Base-by-base conservation (phyloP, 2,888 invertebrate species). In the Dichetophora obliterata region DNA sequence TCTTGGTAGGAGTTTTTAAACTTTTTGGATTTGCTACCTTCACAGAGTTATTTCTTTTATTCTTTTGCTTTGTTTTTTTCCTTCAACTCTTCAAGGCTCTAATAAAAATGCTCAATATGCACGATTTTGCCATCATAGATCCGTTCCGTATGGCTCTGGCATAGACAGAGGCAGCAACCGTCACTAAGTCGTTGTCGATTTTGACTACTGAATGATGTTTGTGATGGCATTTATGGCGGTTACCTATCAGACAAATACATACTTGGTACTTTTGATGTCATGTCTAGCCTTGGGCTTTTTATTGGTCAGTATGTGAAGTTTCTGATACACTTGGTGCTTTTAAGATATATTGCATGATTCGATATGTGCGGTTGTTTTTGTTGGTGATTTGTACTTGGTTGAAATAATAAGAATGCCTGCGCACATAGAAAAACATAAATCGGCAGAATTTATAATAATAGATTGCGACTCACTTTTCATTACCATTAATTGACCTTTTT, bases 81-180 rank as follows among this genome's bases (percentile, higher is more conserved):
- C 27, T 59, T 59, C 22, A 52, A 70, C 27, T 59, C 59, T 59
- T 59, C 59, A 22, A 59, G 59, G 27, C 59, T 84, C 82, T 83
- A 83, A 82, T 84, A 84, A 84, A 85, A 83, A 82, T 65, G 71
- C 77, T 74, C 73, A 75, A 73, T 76, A 77, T 79, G 76, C 79
- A 80, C 79, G 79, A 78, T 75, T 78, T 73, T 65, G 52, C 79
- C 75, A 77, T 78, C 78, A 74, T 54, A 59, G 61, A 61, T 59
- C 59, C 54, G 59, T 59, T 27, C 59, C 22, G 27, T 59, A 59
- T 27, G 59, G 59, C 24, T 59, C 27, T 59, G 19, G 11, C 27
- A 59, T 43, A 14, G 11, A 31, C 52, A 52, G 27, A 27, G 52
- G 69, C 70, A 37, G 70, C 27, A 54, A 73, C 43, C 71, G 70